These are phyloP conservation scores for Drepana falcataria DNA, from an alignment of 2,888 invertebrate species.

Conservation along the genomic window DNA sequence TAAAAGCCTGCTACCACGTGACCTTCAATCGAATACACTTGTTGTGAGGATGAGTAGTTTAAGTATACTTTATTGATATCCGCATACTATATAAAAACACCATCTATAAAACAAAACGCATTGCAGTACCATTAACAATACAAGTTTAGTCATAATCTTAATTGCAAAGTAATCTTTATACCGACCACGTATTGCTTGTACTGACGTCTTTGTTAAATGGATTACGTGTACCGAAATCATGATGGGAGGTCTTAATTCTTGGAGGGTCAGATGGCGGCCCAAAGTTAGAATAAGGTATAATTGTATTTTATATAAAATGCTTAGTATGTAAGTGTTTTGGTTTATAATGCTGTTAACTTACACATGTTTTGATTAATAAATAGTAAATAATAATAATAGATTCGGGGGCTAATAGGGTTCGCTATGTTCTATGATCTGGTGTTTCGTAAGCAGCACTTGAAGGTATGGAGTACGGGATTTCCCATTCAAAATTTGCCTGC, in stretches of 20 bases:
- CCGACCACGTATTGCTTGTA: not conserved
- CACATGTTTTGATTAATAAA: too few species aligned
- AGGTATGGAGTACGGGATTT: too few species aligned
- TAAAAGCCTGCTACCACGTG: slow-evolving; percentile 35
- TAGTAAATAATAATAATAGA: too few species aligned
- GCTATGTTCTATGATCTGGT: too few species aligned
- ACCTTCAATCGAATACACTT: slow-evolving; percentile 41
- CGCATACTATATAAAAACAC: not conserved
- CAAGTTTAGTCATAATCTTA: not conserved
- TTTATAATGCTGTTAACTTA: too few species aligned
- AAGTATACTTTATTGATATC: not conserved
- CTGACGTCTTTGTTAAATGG: not conserved
- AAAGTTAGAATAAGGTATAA: too few species aligned
- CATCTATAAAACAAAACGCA: not conserved
- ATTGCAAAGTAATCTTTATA: not conserved
- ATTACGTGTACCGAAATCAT: not conserved
- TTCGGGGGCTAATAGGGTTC: too few species aligned
- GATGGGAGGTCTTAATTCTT: not conserved
- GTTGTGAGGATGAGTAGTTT: slow-evolving; percentile 22
- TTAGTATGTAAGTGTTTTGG: too few species aligned
- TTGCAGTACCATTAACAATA: not conserved
- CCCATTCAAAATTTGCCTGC: too few species aligned
- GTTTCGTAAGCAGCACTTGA: too few species aligned
- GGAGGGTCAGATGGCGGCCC: too few species aligned
- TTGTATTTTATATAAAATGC: too few species aligned